Evolutionary conservation across 2,797 vertebrate species (phyloP), one percentile per base, ranked within the genome.

Genomic region (Sebastes paucispinis): DNA sequence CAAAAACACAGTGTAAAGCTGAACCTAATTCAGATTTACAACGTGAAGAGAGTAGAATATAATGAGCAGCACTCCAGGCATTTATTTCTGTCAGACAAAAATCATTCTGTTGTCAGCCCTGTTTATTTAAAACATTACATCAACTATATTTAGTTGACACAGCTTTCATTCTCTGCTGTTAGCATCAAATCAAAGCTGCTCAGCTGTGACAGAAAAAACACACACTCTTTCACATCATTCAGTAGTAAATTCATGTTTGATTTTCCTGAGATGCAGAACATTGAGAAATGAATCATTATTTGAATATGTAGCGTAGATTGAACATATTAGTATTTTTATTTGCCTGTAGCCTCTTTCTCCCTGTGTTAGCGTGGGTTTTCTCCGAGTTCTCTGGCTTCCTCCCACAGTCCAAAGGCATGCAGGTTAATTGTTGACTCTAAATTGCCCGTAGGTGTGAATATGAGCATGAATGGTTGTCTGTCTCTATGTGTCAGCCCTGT

Each of bases 121-220:
- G 5, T 68, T 79, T 64, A 31, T 73, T 76, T 47, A 68, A 75
- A 70, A 72, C 20, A 68, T 67, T 43, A 8, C n/a, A 55, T 32
- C 14, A 11, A 10, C 5, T 39, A 1, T 6, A 57, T 39, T 66
- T 70, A 22, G 14, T 63, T 34, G 18, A 27, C 11, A 18, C 25
- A 4, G 18, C 27, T 68, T 73, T 73, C 16, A 52, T 69, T 36
- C 4, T 31, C 1, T 74, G 36, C 20, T 66, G 31, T 55, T 71
- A 66, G 9, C 24, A 47, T 63, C 14, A 74, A 34, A 27, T 65
- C 13, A n/a, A 59, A 55, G 64, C 54, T 29, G 5, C 39, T 39
- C 24, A 55, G 7, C 32, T 57, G 55, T 67, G 55, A 69, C 43
- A 58, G 27, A 52, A 64, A 58, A 52, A 3, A 18, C 43, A 0